A percentile compares a stretch with the other conserved stretches of the same genome.
These are phyloP conservation scores for Caenorhabditis becei DNA, from an alignment of 2,888 invertebrate species.

Conservation along the genomic window DNA sequence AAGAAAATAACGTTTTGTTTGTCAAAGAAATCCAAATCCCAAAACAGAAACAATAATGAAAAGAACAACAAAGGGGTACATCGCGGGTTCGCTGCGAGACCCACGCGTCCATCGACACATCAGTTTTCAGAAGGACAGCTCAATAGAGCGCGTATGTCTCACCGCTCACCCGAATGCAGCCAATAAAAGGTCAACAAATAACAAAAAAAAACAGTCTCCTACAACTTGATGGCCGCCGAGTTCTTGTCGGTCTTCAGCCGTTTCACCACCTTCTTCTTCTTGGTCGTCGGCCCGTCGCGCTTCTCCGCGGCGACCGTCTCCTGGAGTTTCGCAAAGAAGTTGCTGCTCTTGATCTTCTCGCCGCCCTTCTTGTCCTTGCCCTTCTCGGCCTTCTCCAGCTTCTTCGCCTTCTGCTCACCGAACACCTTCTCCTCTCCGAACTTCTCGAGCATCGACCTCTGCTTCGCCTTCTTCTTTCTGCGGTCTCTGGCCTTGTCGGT, in stretches of 20 bases:
- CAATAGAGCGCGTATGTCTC: too few relatives aligned
- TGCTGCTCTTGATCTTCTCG: slow-evolving; percentile 59
- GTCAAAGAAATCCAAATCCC: too few relatives aligned
- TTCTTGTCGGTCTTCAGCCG: slow-evolving; percentile 59
- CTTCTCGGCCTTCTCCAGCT: slow-evolving; percentile 58
- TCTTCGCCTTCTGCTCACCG: slow-evolving; percentile 57
- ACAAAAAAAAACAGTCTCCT: slow-evolving; percentile 16
- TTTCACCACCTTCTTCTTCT: slow-evolving; percentile 66
- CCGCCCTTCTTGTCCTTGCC: slow-evolving; percentile 30
- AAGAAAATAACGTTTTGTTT: neutral
- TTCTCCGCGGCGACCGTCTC: slow-evolving; percentile 64
- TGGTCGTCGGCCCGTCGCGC: slow-evolving; percentile 56
- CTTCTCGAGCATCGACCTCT: slow-evolving; percentile 84
- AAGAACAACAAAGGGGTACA: slow-evolving; percentile 20
- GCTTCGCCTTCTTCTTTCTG: slow-evolving; percentile 90
- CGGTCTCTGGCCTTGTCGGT: slow-evolving; percentile 93
- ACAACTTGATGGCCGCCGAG: slow-evolving; percentile 62
- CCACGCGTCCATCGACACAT: too few relatives aligned
- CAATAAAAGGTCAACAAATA: slow-evolving; percentile 27
- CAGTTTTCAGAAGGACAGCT: too few relatives aligned
- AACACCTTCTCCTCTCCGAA: slow-evolving; percentile 67
- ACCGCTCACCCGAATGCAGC: too few relatives aligned
- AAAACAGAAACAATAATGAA: slow-evolving; percentile 5
- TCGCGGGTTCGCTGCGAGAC: too few relatives aligned
- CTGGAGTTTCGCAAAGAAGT: slow-evolving; percentile 70